A percentile compares a stretch with the other conserved stretches of the same genome.
phyloP scores from a whole-genome alignment of 2,888 invertebrate genomes.

The Petrophora chlorosata region DNA sequence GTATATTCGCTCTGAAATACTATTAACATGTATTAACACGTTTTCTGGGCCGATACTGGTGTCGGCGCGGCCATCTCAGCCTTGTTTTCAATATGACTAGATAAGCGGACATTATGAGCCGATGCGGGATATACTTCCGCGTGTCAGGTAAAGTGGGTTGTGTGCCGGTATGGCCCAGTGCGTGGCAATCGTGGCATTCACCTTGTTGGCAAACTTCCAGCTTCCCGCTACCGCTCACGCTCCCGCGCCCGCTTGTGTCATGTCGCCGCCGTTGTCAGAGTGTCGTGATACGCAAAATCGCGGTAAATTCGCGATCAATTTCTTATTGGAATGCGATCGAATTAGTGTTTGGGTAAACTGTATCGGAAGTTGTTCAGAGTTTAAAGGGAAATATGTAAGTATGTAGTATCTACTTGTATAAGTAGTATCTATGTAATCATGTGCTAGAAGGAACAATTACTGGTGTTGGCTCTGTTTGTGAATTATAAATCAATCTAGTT shows the following conservation, averaged over 20 bases:
- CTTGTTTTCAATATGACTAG: constrained; percentile 44
- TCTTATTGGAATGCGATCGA: constrained; percentile 24
- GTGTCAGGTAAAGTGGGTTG: constrained; percentile 75
- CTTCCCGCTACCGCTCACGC: constrained; percentile 41
- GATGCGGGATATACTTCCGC: constrained; percentile 56
- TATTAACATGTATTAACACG: constrained; percentile 8
- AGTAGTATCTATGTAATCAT: too few species aligned
- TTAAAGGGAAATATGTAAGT: constrained; percentile 8
- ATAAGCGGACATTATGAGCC: constrained; percentile 46
- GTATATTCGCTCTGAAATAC: too few species aligned
- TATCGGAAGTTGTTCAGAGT: constrained; percentile 13
- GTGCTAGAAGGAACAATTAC: background rate
- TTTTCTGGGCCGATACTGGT: constrained; percentile 10
- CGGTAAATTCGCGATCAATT: constrained; percentile 17
- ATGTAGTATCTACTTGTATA: too few species aligned
- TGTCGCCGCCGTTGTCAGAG: constrained; percentile 32
- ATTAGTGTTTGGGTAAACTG: constrained; percentile 16
- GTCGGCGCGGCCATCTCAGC: constrained; percentile 34
- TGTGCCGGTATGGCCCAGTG: constrained; percentile 53
- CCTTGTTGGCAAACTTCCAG: constrained; percentile 79
- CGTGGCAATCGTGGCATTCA: constrained; percentile 79
- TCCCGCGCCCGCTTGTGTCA: constrained; percentile 3
- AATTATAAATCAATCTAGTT: too few species aligned
- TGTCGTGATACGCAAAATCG: constrained; percentile 17
- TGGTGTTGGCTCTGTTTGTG: too few species aligned